phyloP scores from a whole-genome alignment of 2,113 vertebrate species.

The Macrotus californicus region DNA sequence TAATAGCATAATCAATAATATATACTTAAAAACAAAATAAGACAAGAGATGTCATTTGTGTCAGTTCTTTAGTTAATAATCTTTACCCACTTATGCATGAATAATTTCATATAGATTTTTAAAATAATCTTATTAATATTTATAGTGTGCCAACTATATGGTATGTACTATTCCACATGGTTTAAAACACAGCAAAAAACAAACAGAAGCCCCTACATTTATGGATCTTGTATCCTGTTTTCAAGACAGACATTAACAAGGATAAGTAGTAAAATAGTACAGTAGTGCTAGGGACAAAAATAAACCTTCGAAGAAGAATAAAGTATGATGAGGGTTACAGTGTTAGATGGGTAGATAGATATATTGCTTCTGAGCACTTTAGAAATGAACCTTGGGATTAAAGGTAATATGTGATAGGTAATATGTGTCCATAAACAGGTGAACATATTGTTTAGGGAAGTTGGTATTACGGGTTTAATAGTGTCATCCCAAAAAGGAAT shows the following conservation, averaged over 20 bases:
- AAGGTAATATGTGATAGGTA: background rate
- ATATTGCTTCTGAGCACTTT: background rate
- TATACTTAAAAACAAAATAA: too few species aligned
- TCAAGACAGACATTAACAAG: background rate
- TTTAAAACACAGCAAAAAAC: background rate
- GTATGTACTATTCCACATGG: background rate
- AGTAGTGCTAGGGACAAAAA: background rate
- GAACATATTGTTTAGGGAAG: background rate
- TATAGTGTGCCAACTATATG: background rate
- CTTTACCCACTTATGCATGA: background rate
- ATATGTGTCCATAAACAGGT: background rate
- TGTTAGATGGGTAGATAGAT: background rate
- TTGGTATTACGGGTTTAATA: background rate
- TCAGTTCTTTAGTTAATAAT: background rate
- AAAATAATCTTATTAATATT: background rate
- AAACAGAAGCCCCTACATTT: background rate
- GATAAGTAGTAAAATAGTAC: background rate
- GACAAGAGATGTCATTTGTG: background rate
- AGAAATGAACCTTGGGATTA: background rate
- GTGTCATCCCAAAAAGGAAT: background rate
- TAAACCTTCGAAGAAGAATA: background rate
- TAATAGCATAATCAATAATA: too few species aligned
- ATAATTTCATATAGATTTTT: background rate
- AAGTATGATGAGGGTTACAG: background rate
- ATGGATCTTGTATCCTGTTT: background rate